A percentile compares a stretch with the other conserved stretches of the same genome.
Evolutionary conservation across 2,888 invertebrate species (phyloP).

Genomic region (Amblyjoppa fuscipennis): DNA sequence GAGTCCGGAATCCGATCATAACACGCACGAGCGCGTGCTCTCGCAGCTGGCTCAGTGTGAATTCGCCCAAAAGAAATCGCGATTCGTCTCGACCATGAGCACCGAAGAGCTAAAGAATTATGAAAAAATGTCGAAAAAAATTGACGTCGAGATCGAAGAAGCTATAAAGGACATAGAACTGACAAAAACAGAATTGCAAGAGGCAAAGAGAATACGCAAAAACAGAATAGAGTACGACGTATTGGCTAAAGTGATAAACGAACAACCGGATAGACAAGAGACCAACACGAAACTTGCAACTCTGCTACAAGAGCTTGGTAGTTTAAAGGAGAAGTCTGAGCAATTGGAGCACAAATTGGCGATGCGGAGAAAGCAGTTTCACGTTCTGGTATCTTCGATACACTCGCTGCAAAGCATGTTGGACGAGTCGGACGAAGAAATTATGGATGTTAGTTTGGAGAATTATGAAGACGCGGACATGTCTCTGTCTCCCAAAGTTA

Average conservation of each 20-base stretch:
- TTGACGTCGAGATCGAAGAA: slow-evolving; percentile 92
- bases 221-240: slow-evolving; percentile 97
- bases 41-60: slow-evolving; percentile 95
- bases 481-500: slow-evolving; percentile 73
- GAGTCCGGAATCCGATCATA: slow-evolving; percentile 86
- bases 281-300: slow-evolving; percentile 90
- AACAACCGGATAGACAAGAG: slow-evolving; percentile 95
- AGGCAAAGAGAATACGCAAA: slow-evolving; percentile 94
- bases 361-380: slow-evolving; percentile 94
- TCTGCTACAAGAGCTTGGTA: slow-evolving; percentile 91
- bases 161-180: slow-evolving; percentile 93
- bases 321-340: slow-evolving; percentile 89
- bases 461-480: slow-evolving; percentile 81
- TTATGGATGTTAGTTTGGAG: slow-evolving; percentile 86
- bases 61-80: slow-evolving; percentile 94
- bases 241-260: slow-evolving; percentile 95
- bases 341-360: slow-evolving; percentile 92
- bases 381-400: slow-evolving; percentile 94
- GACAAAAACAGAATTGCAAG: slow-evolving; percentile 92
- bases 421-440: slow-evolving; percentile 90
- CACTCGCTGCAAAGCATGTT: slow-evolving; percentile 93
- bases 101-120: slow-evolving; percentile 94
- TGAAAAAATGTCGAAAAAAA: slow-evolving; percentile 90
- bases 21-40: slow-evolving; percentile 91
- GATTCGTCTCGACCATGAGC: slow-evolving; percentile 93